Evolutionary conservation across 2,888 invertebrate genomes (phyloP), one percentile per base, ranked within the genome.

Genomic region (Amblyjoppa proteus): DNA sequence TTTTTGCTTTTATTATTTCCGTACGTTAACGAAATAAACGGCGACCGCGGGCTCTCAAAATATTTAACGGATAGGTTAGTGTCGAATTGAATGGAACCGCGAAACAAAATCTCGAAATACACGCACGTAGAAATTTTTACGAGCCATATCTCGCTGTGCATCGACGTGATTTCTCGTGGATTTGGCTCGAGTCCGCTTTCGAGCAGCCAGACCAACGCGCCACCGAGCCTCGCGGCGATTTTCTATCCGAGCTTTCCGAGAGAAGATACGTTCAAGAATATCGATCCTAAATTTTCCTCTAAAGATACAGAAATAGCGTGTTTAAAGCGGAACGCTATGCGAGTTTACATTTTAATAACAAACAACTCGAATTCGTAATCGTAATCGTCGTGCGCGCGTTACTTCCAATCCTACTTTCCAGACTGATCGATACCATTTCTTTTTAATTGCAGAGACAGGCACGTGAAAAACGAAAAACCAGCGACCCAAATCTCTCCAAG

Each of bases 401-500:
- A 7, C 49, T 6, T 16, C 6, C 9, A 34, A 53, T 58, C 0
- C 11, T 13, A 34, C 25, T 9, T 61, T 73, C 49, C 28, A 2
- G 6, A 61, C 61, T 81, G 25, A 70, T 75, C 11, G 11, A 61
- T 28, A 28, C 7, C 68, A 86, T 83, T 84, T 85, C 81, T 85
- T 84, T 87, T 86, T 73, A 56, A 89, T 95, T 95, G 16, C 95
- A 96, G 96, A 95, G 97, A 90, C 96, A 96, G 93, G 92, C 95
- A 87, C 95, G 96, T 87, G 96, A 96, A 93, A 96, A 96, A 90
- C 95, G 97, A 91, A 97, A 97, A 95, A 97, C 97, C 90, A 97
- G 97, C 92, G 97, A 97, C 95, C 97, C 97, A 69, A 97, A 97
- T 94, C 95, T 97, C 91, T 96, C 96, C 87, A 96, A 96, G 93